A percentile compares a stretch with the other conserved stretches of the same genome.
These are phyloP conservation scores for Ophion ventricosus DNA, from an alignment of 2,888 invertebrate species.

Conservation along the genomic window DNA sequence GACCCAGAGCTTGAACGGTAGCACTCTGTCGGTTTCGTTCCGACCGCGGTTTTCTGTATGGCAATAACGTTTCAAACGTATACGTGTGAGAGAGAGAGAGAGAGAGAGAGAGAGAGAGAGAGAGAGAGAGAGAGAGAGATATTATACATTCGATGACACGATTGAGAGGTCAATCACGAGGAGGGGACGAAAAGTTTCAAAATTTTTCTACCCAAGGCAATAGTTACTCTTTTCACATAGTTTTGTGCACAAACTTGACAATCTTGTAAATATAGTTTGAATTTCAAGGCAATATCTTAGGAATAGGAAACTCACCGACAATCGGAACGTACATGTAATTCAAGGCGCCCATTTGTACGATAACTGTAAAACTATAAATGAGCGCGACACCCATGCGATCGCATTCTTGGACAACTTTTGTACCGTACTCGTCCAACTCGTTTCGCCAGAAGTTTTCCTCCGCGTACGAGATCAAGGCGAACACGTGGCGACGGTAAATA, in stretches of 20 bases:
- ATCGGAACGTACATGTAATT: constrained; percentile 69
- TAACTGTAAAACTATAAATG: constrained; percentile 63
- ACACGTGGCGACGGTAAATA: constrained; percentile 55
- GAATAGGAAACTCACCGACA: constrained; percentile 61
- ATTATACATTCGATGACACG: not conserved
- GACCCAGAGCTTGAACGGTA: constrained; percentile 72
- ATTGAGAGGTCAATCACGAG: no score
- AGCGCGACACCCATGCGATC: constrained; percentile 66
- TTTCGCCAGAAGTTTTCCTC: constrained; percentile 68
- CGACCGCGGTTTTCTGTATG: constrained; percentile 65
- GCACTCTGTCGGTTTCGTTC: constrained; percentile 68
- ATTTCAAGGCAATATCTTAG: not conserved
- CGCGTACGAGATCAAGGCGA: constrained; percentile 64
- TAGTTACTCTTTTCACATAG: no score
- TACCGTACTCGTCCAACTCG: constrained; percentile 65
- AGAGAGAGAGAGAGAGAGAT: no score
- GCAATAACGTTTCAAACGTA: not conserved
- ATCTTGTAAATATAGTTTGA: not conserved
- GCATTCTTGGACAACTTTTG: constrained; percentile 59
- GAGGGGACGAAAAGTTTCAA: not conserved
- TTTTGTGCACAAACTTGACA: not conserved
- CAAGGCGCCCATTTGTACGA: constrained; percentile 62
- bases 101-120: no score
- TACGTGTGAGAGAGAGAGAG: no score
- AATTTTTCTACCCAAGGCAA: not conserved